Base-by-base conservation (phyloP, 2,888 invertebrate species). In the Rambutsinella grinnellia region DNA sequence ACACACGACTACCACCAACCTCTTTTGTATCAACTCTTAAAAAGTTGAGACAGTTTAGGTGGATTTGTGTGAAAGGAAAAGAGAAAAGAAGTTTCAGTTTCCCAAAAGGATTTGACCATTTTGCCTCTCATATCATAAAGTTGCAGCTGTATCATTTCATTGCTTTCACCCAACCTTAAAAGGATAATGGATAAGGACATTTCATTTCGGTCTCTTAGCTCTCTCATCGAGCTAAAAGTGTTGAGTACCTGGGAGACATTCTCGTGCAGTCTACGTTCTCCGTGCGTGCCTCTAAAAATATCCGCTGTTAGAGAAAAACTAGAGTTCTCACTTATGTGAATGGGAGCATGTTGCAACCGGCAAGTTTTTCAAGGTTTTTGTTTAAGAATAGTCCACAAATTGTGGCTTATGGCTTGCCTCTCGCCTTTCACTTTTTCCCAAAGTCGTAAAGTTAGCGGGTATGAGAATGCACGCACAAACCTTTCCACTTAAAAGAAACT, bases 61-160 rank as follows among this genome's bases (percentile, higher is more conserved):
- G 60, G 68, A 68, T 68, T 68, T 68, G 68, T 68, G 68, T 27
- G 51, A n/a, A n/a, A n/a, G n/a, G n/a, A n/a, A n/a, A n/a, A n/a
- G n/a, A n/a, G 27, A 67, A 65, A 67, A 67, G 57, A 51, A 60
- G 49, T 68, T 68, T 68, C 28, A 57, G 47, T 60, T 53, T 68
- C 68, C 68, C 68, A 68, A 68, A 68, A 68, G 68, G 68, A 68
- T 68, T 68, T 68, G 49, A n/a, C 68, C 68, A 68, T 68, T 68
- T 68, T 68, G 58, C 58, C 24, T 68, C 53, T 60, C 68, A 58
- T 60, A 68, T 68, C 68, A 60, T 68, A 68, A 68, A 68, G 51
- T 36, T 68, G 68, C 68, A 68, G 68, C 68, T 60, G 68, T 58
- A 68, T 60, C 58, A n/a, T n/a, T n/a, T n/a, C n/a, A 57, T 2